Evolutionary conservation across 2,888 invertebrate species (phyloP).

Genomic region (Acleris laterana): DNA sequence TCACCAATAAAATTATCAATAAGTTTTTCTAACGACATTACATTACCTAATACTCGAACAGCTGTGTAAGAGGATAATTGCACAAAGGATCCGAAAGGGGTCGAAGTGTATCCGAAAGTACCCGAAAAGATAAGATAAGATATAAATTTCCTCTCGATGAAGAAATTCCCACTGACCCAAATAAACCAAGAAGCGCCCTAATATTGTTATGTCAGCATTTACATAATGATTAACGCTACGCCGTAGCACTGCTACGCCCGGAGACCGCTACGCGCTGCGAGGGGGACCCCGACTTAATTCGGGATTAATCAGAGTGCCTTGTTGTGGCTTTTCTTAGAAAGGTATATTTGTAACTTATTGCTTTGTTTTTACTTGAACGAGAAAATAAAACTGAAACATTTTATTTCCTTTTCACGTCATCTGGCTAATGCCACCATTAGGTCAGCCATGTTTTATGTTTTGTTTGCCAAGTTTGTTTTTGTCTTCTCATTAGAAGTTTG

Average conservation of each 20-base stretch:
- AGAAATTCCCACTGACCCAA: slow-evolving; percentile 18
- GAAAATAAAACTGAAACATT: too few species aligned
- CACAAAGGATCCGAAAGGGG: too few species aligned
- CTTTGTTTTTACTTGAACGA: neutral
- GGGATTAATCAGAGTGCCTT: slow-evolving; percentile 36
- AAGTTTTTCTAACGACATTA: too few species aligned
- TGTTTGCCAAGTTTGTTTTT: too few species aligned
- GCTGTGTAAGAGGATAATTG: too few species aligned
- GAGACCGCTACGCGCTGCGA: slow-evolving; percentile 11
- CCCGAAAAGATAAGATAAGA: neutral
- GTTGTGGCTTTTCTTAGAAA: slow-evolving; percentile 30
- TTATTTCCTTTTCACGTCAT: too few species aligned
- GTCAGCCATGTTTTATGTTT: too few species aligned
- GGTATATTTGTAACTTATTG: neutral
- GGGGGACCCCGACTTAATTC: slow-evolving; percentile 26
- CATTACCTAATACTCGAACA: too few species aligned
- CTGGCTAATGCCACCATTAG: too few species aligned
- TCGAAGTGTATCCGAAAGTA: too few species aligned
- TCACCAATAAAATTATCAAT: too few species aligned
- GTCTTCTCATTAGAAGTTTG: too few species aligned
- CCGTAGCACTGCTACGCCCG: slow-evolving; percentile 28
- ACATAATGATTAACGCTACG: slow-evolving; percentile 34
- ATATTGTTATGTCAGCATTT: slow-evolving; percentile 30
- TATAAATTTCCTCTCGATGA: neutral
- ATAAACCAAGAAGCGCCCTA: slow-evolving; percentile 24